Percentiles rank a stretch among this genome's conserved stretches.
Evolutionary conservation across 1,140 invertebrate genomes (phyloP).

Genomic region (Choristoneura fumiferana): DNA sequence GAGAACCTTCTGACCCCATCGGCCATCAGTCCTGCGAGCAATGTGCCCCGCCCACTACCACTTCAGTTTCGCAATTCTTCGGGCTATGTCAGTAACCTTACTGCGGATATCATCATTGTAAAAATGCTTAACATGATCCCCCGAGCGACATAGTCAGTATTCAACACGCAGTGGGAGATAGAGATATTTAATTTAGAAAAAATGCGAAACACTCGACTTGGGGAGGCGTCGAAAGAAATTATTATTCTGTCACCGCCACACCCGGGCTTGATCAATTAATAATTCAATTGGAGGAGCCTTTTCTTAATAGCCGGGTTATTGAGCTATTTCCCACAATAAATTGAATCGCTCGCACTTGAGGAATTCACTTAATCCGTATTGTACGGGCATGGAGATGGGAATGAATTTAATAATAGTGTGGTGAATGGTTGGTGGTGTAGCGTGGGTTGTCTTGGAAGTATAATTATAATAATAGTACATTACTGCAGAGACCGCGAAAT

Average conservation of each 20-base stretch:
- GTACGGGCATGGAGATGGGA: constrained; percentile 2
- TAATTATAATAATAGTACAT: no score
- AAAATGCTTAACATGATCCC: no score
- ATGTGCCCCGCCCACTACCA: no score
- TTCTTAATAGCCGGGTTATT: constrained; percentile 43
- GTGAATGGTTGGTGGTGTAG: no score
- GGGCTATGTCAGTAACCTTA: no score
- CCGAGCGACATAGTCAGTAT: no score
- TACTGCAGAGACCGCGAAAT: no score
- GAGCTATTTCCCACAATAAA: constrained; percentile 36
- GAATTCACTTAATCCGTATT: background rate
- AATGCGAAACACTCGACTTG: constrained; percentile 21
- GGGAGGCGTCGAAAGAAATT: constrained; percentile 28
- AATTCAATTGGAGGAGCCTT: constrained; percentile 39
- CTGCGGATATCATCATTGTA: no score
- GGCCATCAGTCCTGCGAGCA: no score
- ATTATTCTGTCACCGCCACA: constrained; percentile 43
- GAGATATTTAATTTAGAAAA: constrained; percentile 11
- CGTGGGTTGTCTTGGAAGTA: no score
- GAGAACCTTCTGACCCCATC: no score
- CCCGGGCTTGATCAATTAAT: constrained; percentile 40
- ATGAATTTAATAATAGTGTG: constrained; percentile 13
- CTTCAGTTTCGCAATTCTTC: no score
- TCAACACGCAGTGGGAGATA: background rate
- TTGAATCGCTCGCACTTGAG: constrained; percentile 40